These are phyloP conservation scores for Pogonocherus hispidulus DNA, from an alignment of 2,888 invertebrate genomes.

Conservation along the genomic window DNA sequence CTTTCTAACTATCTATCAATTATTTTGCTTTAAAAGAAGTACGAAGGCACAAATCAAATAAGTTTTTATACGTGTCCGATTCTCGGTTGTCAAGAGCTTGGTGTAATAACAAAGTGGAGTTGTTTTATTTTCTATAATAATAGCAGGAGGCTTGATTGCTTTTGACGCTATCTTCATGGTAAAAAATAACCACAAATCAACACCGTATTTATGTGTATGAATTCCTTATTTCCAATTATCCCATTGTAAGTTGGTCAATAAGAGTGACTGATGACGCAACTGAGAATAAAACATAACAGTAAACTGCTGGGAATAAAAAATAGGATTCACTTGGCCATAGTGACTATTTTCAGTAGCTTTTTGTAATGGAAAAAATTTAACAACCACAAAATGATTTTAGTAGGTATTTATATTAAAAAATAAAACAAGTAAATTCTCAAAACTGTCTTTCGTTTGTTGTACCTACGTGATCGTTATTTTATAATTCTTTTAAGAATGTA, in stretches of 20 bases:
- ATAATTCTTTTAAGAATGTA: no score
- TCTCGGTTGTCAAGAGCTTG: slow-evolving; percentile 32
- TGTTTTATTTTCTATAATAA: slow-evolving; percentile 42
- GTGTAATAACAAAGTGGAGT: slow-evolving; percentile 41
- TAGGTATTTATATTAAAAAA: no score
- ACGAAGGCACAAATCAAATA: slow-evolving; percentile 35
- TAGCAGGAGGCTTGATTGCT: slow-evolving; percentile 37
- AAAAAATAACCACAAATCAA: slow-evolving; percentile 54
- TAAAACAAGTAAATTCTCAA: no score
- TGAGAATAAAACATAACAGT: slow-evolving; percentile 24
- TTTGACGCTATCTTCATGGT: slow-evolving; percentile 40
- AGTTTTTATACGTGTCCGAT: slow-evolving; percentile 37
- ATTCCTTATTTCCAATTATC: slow-evolving; percentile 60
- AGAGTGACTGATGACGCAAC: slow-evolving; percentile 60
- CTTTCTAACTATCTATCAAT: slow-evolving; percentile 15
- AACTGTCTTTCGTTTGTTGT: no score
- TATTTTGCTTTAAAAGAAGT: slow-evolving; percentile 10
- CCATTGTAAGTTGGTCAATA: slow-evolving; percentile 56
- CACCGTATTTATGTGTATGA: slow-evolving; percentile 54
- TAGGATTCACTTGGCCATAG: not conserved
- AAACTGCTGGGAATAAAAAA: not conserved
- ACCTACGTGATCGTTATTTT: no score
- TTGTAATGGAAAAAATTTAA: not conserved
- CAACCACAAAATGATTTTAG: no score
- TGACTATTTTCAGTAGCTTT: not conserved